These are phyloP conservation scores for Drosophila maculinotata DNA, from an alignment of 2,888 invertebrate genomes.

Conservation along the genomic window DNA sequence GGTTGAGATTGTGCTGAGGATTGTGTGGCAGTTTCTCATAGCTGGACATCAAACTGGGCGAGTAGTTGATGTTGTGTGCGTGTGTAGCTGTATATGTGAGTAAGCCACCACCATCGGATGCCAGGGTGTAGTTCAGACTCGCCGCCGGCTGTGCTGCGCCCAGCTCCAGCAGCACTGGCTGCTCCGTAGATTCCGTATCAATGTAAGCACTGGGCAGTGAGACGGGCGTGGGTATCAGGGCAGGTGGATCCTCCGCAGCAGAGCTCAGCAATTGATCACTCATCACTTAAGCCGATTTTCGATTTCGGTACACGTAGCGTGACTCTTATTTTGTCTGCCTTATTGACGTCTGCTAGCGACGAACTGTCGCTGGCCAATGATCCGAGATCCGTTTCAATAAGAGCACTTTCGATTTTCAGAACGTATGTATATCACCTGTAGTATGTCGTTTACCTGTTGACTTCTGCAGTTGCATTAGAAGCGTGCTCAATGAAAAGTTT, in stretches of 20 bases:
- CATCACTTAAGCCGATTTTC: slow-evolving; percentile 70
- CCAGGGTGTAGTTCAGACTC: slow-evolving; percentile 51
- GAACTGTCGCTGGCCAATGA: slow-evolving; percentile 52
- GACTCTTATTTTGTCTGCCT: no score
- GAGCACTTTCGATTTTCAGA: slow-evolving; percentile 41
- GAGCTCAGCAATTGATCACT: slow-evolving; percentile 73
- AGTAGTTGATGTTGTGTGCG: slow-evolving; percentile 46
- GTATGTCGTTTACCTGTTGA: slow-evolving; percentile 39
- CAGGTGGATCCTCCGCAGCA: slow-evolving; percentile 58
- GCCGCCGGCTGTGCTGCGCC: slow-evolving; percentile 55
- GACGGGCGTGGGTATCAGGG: slow-evolving; percentile 61
- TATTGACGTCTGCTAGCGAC: slow-evolving; percentile 40
- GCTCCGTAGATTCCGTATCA: slow-evolving; percentile 72
- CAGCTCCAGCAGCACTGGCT: slow-evolving; percentile 77
- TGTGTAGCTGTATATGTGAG: slow-evolving; percentile 43
- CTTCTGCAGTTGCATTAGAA: slow-evolving; percentile 45
- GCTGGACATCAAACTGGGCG: slow-evolving; percentile 50
- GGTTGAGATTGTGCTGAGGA: slow-evolving; percentile 19
- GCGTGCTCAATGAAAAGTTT: slow-evolving; percentile 23
- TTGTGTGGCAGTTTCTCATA: slow-evolving; percentile 60
- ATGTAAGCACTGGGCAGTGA: slow-evolving; percentile 49
- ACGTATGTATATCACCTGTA: neutral
- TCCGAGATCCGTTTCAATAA: slow-evolving; percentile 18
- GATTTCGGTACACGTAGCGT: no score
- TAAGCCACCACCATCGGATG: slow-evolving; percentile 54